phyloP scores from a whole-genome alignment of 1,140 invertebrate genomes.

The Bombus picipes region DNA sequence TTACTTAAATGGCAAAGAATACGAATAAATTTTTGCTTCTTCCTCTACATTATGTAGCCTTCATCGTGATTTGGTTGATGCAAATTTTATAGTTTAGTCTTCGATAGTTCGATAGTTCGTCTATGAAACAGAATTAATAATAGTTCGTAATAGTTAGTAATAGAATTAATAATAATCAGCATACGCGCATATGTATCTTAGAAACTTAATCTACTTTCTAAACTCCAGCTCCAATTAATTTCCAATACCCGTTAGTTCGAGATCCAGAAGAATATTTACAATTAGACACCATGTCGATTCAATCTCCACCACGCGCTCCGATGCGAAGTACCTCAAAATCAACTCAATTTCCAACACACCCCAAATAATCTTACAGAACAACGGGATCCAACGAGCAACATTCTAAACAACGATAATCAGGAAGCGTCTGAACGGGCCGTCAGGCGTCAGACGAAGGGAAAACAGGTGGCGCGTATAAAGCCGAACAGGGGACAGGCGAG shows the following conservation, averaged over 20 bases:
- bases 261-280: background rate
- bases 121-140: too few relatives aligned
- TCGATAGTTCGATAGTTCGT: too few relatives aligned
- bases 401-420: constrained; percentile 4
- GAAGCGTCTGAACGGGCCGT: background rate
- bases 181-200: too few relatives aligned
- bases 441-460: background rate
- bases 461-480: constrained; percentile 27
- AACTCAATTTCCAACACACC: background rate
- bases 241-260: background rate
- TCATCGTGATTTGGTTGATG: too few relatives aligned
- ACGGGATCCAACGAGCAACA: background rate
- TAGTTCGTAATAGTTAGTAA: too few relatives aligned
- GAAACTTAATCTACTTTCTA: too few relatives aligned
- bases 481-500: constrained; percentile 9
- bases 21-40: too few relatives aligned
- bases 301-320: background rate
- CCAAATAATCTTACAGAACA: background rate
- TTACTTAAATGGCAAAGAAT: too few relatives aligned
- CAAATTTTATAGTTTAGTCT: too few relatives aligned
- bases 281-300: background rate
- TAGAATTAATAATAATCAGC: too few relatives aligned
- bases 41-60: too few relatives aligned
- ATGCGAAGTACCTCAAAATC: background rate
- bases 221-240: background rate